phyloP scores from a whole-genome alignment of 2,888 invertebrate genomes.

The Lymantria monacha region DNA sequence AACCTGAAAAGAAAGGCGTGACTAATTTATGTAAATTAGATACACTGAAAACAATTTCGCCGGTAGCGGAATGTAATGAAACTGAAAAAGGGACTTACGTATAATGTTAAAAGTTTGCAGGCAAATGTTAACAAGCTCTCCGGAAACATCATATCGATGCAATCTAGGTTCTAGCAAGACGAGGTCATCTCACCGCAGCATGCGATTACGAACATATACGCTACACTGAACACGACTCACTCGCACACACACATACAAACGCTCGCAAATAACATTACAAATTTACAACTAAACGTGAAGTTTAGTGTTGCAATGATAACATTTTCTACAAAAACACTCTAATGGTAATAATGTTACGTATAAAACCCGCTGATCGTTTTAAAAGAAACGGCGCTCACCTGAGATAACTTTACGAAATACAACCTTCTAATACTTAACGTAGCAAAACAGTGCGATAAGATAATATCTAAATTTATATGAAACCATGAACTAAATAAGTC shows the following conservation, averaged over 20 bases:
- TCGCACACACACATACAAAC: slow-evolving; percentile 37
- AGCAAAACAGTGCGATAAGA: slow-evolving; percentile 59
- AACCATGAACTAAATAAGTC: slow-evolving; percentile 19
- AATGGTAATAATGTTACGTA: slow-evolving; percentile 24
- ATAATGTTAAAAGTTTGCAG: slow-evolving; percentile 43
- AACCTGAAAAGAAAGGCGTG: not conserved
- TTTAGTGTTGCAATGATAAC: slow-evolving; percentile 8
- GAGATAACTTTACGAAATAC: slow-evolving; percentile 47
- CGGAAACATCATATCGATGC: slow-evolving; percentile 49
- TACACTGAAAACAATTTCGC: not conserved
- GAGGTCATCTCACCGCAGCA: slow-evolving; percentile 51
- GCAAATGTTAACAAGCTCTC: slow-evolving; percentile 47
- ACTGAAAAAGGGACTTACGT: slow-evolving; percentile 39
- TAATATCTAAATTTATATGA: slow-evolving; percentile 45
- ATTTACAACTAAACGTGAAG: slow-evolving; percentile 13
- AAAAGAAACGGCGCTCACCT: slow-evolving; percentile 51
- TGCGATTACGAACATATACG: slow-evolving; percentile 20
- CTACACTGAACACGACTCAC: slow-evolving; percentile 26
- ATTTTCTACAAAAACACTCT: slow-evolving; percentile 15
- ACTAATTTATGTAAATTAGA: not conserved
- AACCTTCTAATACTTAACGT: slow-evolving; percentile 47
- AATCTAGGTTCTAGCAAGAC: slow-evolving; percentile 39
- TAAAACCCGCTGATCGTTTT: slow-evolving; percentile 33
- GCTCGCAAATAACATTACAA: slow-evolving; percentile 35
- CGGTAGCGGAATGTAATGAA: not conserved